These are phyloP conservation scores for Nycticorax nycticorax DNA, from an alignment of 2,113 vertebrate species.

Conservation along the genomic window DNA sequence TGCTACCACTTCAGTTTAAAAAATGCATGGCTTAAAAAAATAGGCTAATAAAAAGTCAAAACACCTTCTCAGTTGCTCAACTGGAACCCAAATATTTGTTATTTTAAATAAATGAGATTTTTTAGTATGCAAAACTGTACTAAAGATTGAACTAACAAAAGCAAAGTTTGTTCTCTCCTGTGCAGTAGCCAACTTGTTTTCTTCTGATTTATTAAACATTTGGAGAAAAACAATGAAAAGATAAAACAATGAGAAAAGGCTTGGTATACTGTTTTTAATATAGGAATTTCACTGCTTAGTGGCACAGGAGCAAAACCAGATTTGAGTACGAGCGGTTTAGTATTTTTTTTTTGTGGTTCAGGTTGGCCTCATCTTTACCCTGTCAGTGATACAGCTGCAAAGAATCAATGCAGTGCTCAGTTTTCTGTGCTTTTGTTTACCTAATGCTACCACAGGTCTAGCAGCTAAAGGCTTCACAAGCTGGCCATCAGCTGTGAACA, in stretches of 20 bases:
- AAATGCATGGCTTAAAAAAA: not conserved
- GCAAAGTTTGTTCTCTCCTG: not conserved
- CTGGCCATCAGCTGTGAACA: not conserved
- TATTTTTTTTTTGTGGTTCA: not conserved
- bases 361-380: not conserved
- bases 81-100: not conserved
- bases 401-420: not conserved
- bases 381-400: conserved; percentile 7
- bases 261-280: not conserved
- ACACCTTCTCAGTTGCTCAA: not conserved
- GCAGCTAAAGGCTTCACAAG: not conserved
- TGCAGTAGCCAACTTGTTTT: not conserved
- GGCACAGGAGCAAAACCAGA: not conserved
- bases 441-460: not conserved
- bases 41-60: not conserved
- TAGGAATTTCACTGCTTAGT: not conserved
- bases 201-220: not conserved
- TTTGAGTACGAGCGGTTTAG: conserved; percentile 22
- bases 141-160: not conserved
- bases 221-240: not conserved
- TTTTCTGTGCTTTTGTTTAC: conserved; percentile 8
- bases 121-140: not conserved
- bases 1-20: not conserved
- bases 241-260: not conserved
- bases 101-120: not conserved